Base-by-base conservation (phyloP, 2,113 vertebrate species). In the Ondatra zibethicus region DNA sequence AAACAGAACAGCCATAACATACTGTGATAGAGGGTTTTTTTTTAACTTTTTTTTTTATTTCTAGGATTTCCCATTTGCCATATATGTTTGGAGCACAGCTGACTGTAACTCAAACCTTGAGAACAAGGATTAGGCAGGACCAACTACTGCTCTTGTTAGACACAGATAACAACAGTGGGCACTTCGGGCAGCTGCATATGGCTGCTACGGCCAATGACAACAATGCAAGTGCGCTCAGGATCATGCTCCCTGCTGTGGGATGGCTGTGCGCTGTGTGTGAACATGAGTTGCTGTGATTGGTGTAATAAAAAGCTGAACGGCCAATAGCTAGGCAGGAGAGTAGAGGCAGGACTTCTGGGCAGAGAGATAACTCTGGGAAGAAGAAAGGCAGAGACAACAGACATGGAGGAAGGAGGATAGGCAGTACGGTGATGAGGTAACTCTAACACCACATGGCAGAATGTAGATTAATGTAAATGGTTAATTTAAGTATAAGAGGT, bases 221-320 rank as follows among this genome's bases (percentile, higher is more conserved):
- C 25, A 12, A 25, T 7, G 5, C 0, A 33, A 39, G 61, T 10
- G 3, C 31, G 11, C 1, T 17, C 31, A 50, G 63, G 12, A 9
- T 36, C 27, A 36, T 31, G 47, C 42, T 33, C 66, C 50, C 0
- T 7, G 65, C 16, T 12, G 72, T 25, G 36, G 70, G 70, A 21
- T 21, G 4, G 39, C 39, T 39, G 70, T 39, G 39, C 70, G 39
- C 70, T 10, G 36, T 72, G 66, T 17, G 70, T 39, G 36, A 72
- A 39, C 17, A 21, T 10, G 8, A 9, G 4, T 9, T 39, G 70
- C 70, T 10, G 36, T 1, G 36, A 72, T 3, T n/a, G 66, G 70
- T 39, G 8, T 72, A 39, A 39, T 10, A 39, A 19, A 72, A 39
- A 4, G 36, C 70, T 10, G 7, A 72, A 39, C 7, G 36, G 70